Evolutionary conservation across 2,888 invertebrate genomes (phyloP), one percentile per base, ranked within the genome.

Genomic region (Cabera pusaria): DNA sequence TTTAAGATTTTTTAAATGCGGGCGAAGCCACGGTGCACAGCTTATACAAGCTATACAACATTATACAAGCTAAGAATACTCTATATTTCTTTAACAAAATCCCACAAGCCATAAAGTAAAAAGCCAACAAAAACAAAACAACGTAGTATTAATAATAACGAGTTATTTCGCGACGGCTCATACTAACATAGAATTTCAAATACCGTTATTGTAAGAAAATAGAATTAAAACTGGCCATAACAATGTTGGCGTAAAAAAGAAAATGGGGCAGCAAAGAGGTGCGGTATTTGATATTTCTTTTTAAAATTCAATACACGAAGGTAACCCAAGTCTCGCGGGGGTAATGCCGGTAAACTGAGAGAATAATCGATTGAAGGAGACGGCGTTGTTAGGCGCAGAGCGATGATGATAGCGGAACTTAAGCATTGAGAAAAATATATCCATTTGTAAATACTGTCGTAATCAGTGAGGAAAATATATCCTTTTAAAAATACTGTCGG

Each of bases 271-370:
- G 17, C 4, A 33, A 16, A 41, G 44, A 38, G 35, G 12, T 26
- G 35, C 35, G 24, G 26, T 44, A 44, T 49, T 40, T 44, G 38
- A 46, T 61, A 56, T 55, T 64, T 51, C 28, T 39, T 49, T 49
- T 62, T 56, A 37, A 53, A 56, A 62, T 62, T 60, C 59, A 28
- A 52, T 52, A 52, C 59, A 45, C 56, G 51, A 40, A 29, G 21
- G 26, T 28, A 34, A 47, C 35, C 29, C 43, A 35, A 36, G 28
- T 49, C 25, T 43, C 20, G 11, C 8, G n/a, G 17, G 45, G 50
- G 33, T 37, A 33, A 32, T 32, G 31, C 26, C 26, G 33, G 40
- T 28, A 44, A 49, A 44, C 50, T 24, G 49, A 38, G 35, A 19
- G 41, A 57, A 56, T 53, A 63, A 63, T 63, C 65, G 48, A 64